Base-by-base conservation (phyloP, 2,888 invertebrate genomes). In the Phyllotreta striolata region DNA sequence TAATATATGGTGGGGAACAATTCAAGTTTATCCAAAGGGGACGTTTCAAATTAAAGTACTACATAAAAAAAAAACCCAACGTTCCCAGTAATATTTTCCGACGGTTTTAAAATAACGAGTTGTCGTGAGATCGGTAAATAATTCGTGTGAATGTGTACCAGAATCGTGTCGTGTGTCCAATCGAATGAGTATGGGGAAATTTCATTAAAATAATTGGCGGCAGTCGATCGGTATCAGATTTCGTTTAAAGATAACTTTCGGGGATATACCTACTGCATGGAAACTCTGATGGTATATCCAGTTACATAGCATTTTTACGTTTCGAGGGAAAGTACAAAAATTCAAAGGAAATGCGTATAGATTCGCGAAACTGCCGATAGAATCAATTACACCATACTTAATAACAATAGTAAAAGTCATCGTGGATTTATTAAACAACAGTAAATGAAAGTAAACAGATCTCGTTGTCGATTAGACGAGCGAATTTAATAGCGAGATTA, bases 151-250 rank as follows among this genome's bases (percentile, higher is more conserved):
- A 49, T 56, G 56, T 59, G 41, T 39, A 59, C 59, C 40, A 44
- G 41, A 59, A 51, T 59, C 59, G 51, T 51, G 59, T 59, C 59
- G 51, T 59, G 59, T 55, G 39, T 51, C 52, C 55, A 41, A 59
- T 46, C 7, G 39, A 57, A 51, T 59, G 59, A 62, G 56, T 58
- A 57, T 62, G 59, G 67, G 62, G 63, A 66, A 68, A 68, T 69
- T 69, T 69, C 69, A 71, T 71, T 71, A 71, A 64, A 63, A 67
- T 68, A 68, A 71, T 68, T 69, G 68, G 55, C 62, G 58, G 60
- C 62, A 64, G 64, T 63, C 64, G 56, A 59, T 59, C 59, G 52
- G 47, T 61, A 66, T 71, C 69, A 56, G 54, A 64, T 69, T 69
- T 66, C 71, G 8, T 24, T 35, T 35, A 8, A 38, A 59, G 59